Conservation (phyloP, 23 tunicate species). For the Ascidia mentula region DNA sequence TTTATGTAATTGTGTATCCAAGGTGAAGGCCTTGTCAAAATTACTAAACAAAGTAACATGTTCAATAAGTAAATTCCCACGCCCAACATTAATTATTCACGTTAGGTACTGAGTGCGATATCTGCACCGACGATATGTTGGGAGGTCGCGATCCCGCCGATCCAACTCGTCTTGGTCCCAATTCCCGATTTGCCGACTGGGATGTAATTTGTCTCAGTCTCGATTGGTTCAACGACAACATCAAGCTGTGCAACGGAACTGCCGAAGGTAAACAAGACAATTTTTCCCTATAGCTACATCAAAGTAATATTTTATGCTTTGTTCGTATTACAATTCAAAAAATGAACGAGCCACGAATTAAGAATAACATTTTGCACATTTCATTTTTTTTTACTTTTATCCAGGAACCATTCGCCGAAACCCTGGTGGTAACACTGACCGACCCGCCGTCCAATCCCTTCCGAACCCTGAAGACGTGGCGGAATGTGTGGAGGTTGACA, state of each 20-base stretch:
- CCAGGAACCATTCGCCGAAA: slow-evolving; percentile 68
- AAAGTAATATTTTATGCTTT: background rate
- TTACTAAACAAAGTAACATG: too few relatives aligned
- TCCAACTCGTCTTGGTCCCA: slow-evolving; percentile 27
- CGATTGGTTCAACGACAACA: slow-evolving; percentile 76
- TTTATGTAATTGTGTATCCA: too few relatives aligned
- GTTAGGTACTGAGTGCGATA: slow-evolving; percentile 59
- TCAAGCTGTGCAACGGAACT: slow-evolving; percentile 79
- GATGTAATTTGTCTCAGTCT: slow-evolving; percentile 60
- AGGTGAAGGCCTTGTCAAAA: too few relatives aligned
- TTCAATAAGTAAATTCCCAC: too few relatives aligned
- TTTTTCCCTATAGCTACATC: background rate
- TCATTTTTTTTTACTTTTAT: background rate
- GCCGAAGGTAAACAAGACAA: slow-evolving; percentile 26
- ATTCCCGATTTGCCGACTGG: slow-evolving; percentile 75
- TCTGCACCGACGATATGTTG: slow-evolving; percentile 57
- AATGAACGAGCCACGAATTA: too few relatives aligned
- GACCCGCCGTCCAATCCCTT: slow-evolving; percentile 57
- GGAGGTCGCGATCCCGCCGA: slow-evolving; percentile 56
- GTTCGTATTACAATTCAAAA: too few relatives aligned
- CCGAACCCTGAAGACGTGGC: slow-evolving; percentile 59
- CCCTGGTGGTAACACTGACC: slow-evolving; percentile 77
- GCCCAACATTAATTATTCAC: background rate
- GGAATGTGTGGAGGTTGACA: slow-evolving; percentile 46
- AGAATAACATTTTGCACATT: too few relatives aligned